Base-by-base conservation (phyloP, 2,113 vertebrate genomes). In the Cinclus cinclus region DNA sequence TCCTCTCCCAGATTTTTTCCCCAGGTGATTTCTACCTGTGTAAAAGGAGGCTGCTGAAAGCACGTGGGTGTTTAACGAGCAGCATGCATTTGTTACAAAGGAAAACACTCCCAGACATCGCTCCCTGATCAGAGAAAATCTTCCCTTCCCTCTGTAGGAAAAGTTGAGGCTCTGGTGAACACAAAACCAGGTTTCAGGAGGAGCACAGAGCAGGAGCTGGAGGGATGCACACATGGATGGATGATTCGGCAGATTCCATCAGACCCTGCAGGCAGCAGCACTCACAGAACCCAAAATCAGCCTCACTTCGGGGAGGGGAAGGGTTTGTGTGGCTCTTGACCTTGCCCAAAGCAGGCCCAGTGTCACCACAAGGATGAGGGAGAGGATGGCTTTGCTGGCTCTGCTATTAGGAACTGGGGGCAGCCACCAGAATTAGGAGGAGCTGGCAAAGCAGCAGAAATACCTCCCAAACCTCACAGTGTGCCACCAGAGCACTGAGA, bases 291-390 rank as follows among this genome's bases (percentile, higher is more conserved):
- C 21, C 52, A 8, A 23, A 12, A 5, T 3, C 90, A 16, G 4
- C 58, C 28, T 15, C 42, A 1, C 4, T 0, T 0, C 0, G 18
- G 16, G 18, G 10, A 52, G 27, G 35, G 37, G 2, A 10, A 13
- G 56, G 37, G 1, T 24, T 25, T 11, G 19, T 13, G n/a, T 0
- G 4, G 7, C n/a, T 83, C 3, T 3, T 13, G 4, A 0, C 47
- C 52, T 10, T 8, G 9, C 2, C 49, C 13, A 7, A 33, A 21
- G n/a, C 17, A 14, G 21, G 14, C 33, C 15, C 2, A 0, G 21
- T 1, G 68, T 2, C 3, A 10, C 1, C 3, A 10, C 1, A 0
- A 2, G 0, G 3, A 74, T 3, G 1, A 16, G 58, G 37, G 21
- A 31, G 60, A 0, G 39, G 5, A 5, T 35, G 65, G 65, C 25